A percentile compares a stretch with the other conserved stretches of the same genome.
These are phyloP conservation scores for Isichthys henryi DNA, from an alignment of 2,113 vertebrate species.

Conservation along the genomic window DNA sequence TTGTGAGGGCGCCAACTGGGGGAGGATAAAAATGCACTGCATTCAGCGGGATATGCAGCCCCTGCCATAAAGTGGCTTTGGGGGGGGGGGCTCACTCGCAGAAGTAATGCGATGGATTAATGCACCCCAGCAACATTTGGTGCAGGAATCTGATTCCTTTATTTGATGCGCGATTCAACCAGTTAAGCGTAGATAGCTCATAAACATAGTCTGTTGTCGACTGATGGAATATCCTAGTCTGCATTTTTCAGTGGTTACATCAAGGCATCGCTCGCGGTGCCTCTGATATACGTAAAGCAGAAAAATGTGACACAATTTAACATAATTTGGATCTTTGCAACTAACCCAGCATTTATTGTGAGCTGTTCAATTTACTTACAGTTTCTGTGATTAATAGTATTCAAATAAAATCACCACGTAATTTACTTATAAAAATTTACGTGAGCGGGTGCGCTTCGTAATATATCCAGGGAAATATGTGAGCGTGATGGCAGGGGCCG, in stretches of 20 bases:
- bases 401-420: neutral
- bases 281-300: neutral
- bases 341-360: neutral
- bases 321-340: neutral
- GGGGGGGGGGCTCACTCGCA: conserved; percentile 13
- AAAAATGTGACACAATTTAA: neutral
- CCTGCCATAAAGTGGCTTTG: conserved; percentile 49
- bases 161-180: conserved; percentile 52
- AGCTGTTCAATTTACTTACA: neutral
- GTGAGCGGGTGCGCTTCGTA: neutral
- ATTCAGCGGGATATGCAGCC: conserved; percentile 56
- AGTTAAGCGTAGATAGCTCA: conserved; percentile 55
- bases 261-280: conserved; percentile 34
- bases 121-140: conserved; percentile 55
- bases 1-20: conserved; percentile 44
- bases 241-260: neutral
- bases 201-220: conserved; percentile 29
- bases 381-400: neutral
- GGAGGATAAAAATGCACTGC: conserved; percentile 70
- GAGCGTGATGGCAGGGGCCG: neutral
- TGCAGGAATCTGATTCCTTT: conserved; percentile 59
- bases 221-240: neutral
- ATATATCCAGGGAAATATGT: neutral
- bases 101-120: conserved; percentile 32
- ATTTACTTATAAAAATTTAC: neutral